These are phyloP conservation scores for Spinus pinus DNA, from an alignment of 2,797 vertebrate species.

Conservation along the genomic window DNA sequence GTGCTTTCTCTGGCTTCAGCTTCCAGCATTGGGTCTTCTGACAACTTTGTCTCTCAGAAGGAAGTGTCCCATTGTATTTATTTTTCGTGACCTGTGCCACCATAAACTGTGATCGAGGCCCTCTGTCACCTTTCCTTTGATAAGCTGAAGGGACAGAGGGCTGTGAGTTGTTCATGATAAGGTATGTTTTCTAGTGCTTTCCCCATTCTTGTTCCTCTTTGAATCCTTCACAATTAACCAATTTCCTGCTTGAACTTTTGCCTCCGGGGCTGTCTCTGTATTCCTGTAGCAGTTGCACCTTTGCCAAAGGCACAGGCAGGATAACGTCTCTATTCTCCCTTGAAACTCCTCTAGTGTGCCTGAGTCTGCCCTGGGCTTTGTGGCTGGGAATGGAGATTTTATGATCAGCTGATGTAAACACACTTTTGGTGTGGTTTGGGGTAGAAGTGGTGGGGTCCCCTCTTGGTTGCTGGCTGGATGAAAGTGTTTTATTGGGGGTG, in stretches of 20 bases:
- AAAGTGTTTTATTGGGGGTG: not conserved
- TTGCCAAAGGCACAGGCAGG: not conserved
- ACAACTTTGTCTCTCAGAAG: not conserved
- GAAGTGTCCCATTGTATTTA: not conserved
- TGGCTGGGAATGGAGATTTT: not conserved
- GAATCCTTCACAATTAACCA: conserved; percentile 8
- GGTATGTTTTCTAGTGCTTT: not conserved
- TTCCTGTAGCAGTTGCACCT: not conserved
- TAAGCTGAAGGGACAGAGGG: not conserved
- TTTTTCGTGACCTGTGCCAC: not conserved
- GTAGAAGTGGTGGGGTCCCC: not conserved
- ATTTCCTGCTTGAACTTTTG: conserved; percentile 17
- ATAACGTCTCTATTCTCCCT: not conserved
- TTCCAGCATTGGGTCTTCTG: not conserved
- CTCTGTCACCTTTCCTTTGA: not conserved
- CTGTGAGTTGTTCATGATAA: not conserved
- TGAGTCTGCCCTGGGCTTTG: not conserved
- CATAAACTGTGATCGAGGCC: not conserved
- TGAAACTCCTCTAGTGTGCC: not conserved
- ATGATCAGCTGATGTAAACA: not conserved
- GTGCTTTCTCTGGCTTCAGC: not conserved
- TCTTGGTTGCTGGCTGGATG: not conserved
- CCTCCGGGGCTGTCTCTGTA: not conserved
- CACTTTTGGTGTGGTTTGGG: not conserved
- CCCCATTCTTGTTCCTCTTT: not conserved